Conservation (phyloP, 2,797 vertebrate species). For the Epinephelus awoara region DNA sequence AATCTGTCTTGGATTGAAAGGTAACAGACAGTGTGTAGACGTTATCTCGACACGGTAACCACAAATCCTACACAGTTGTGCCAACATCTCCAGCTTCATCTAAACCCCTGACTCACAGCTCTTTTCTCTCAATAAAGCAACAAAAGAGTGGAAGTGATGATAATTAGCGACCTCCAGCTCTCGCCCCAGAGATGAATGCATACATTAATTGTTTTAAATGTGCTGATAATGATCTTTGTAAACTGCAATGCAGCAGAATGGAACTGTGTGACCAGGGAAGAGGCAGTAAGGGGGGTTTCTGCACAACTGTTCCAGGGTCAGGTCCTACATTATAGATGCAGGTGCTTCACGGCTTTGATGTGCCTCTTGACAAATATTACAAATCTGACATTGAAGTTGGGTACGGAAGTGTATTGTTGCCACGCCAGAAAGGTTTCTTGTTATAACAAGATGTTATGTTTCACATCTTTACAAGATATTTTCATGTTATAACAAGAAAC, state of each 20-base stretch:
- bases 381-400: not conserved
- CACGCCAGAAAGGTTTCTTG: too few relatives aligned
- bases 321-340: slow-evolving; percentile 21
- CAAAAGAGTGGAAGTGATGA: slow-evolving; percentile 49
- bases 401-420: too few relatives aligned
- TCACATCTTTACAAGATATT: too few relatives aligned
- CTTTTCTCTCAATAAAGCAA: slow-evolving; percentile 43
- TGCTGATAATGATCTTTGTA: slow-evolving; percentile 78
- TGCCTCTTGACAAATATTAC: not conserved
- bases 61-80: not conserved
- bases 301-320: slow-evolving; percentile 32
- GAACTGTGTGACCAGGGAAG: slow-evolving; percentile 35
- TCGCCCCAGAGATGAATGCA: slow-evolving; percentile 68
- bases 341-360: slow-evolving; percentile 3
- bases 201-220: slow-evolving; percentile 78
- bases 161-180: slow-evolving; percentile 69
- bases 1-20: too few relatives aligned
- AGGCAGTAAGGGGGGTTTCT: not conserved
- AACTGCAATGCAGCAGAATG: slow-evolving; percentile 72
- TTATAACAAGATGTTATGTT: too few relatives aligned
- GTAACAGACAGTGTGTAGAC: not conserved
- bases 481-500: too few relatives aligned
- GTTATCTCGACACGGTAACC: not conserved
- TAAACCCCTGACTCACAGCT: slow-evolving; percentile 18
- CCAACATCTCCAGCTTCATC: not conserved